Percentiles rank a stretch among this genome's conserved stretches.
Conservation (phyloP, 2,888 invertebrate genomes). For the Hirtodrosophila cameraria region DNA sequence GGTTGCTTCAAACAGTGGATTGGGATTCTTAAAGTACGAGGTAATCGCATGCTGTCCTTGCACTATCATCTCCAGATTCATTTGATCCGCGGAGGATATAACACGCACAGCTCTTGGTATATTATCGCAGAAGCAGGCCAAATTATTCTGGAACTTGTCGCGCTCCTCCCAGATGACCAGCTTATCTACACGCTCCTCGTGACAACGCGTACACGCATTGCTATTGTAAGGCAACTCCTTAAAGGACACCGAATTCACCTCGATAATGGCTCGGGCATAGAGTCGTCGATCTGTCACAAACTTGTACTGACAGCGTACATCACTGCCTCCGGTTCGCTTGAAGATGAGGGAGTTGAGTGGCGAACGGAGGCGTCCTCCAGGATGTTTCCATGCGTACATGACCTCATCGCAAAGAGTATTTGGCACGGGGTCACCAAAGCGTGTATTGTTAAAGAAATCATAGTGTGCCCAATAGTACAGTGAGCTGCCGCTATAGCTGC, state of each 20-base stretch:
- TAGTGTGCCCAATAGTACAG: conserved; percentile 97
- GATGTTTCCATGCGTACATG: conserved; percentile 93
- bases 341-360: conserved; percentile 95
- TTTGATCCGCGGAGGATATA: conserved; percentile 91
- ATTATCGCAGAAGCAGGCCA: conserved; percentile 90
- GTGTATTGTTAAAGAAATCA: conserved; percentile 96
- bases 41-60: conserved; percentile 94
- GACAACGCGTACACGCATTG: conserved; percentile 92
- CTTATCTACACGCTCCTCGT: conserved; percentile 94
- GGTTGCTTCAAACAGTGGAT: conserved; percentile 92
- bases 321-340: conserved; percentile 90
- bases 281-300: conserved; percentile 93
- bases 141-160: conserved; percentile 87
- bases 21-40: conserved; percentile 94
- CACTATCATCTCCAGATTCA: conserved; percentile 92
- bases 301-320: conserved; percentile 92
- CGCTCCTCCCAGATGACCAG: conserved; percentile 91
- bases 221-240: conserved; percentile 92
- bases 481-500: conserved; percentile 96
- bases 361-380: conserved; percentile 90
- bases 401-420: conserved; percentile 94
- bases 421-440: conserved; percentile 92
- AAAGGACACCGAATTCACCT: conserved; percentile 90
- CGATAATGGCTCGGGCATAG: conserved; percentile 92
- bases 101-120: conserved; percentile 87